Percentiles rank a stretch among this genome's conserved stretches.
phyloP scores from a whole-genome alignment of 2,113 vertebrate species.

The Triplophysa rosa region DNA sequence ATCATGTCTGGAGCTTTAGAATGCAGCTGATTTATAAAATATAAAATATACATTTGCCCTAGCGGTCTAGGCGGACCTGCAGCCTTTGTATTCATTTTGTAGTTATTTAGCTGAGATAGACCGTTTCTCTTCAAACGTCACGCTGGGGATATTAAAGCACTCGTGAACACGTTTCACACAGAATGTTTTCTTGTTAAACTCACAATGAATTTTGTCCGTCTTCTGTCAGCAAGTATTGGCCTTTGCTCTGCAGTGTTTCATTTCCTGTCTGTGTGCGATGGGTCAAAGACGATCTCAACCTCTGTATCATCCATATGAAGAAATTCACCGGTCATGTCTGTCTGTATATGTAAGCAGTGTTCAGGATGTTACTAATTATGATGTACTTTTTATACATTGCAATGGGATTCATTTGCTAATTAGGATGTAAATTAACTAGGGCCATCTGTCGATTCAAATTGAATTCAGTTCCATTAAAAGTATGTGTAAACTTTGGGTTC shows the following conservation, averaged over 20 bases:
- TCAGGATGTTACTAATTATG: neutral
- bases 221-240: slow-evolving; percentile 7
- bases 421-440: too few species aligned
- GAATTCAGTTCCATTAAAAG: too few species aligned
- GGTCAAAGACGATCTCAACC: slow-evolving; percentile 3
- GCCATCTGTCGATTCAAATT: too few species aligned
- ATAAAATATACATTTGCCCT: slow-evolving; percentile 21
- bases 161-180: slow-evolving; percentile 11
- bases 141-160: slow-evolving; percentile 29
- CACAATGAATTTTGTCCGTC: slow-evolving; percentile 32
- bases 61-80: slow-evolving; percentile 14
- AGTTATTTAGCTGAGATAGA: slow-evolving; percentile 30
- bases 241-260: slow-evolving; percentile 37
- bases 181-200: neutral
- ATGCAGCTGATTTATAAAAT: slow-evolving; percentile 17
- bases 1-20: slow-evolving; percentile 11
- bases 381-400: neutral
- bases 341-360: neutral
- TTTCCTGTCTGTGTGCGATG: slow-evolving; percentile 29
- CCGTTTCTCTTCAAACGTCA: slow-evolving; percentile 7
- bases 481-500: too few species aligned
- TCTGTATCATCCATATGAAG: neutral
- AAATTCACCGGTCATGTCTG: neutral
- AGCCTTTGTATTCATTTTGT: slow-evolving; percentile 23
- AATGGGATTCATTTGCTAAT: neutral